Conservation (phyloP, 2,113 vertebrate genomes). For the Eudyptes chrysolophus region DNA sequence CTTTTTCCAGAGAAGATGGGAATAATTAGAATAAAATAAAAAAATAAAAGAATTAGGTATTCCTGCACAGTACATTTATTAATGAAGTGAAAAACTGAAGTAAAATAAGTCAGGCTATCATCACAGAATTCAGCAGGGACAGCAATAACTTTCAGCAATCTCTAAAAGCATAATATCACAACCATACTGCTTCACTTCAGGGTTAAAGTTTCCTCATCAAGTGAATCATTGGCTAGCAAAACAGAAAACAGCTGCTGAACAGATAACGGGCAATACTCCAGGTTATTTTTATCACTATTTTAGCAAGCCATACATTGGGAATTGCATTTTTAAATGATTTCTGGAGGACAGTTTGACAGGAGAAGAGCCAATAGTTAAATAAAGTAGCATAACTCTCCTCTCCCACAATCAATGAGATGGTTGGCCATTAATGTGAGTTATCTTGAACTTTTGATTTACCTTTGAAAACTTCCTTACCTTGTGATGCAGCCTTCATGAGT, state of each 20-base stretch:
- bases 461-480: neutral
- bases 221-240: neutral
- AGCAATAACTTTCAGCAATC: neutral
- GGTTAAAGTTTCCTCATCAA: neutral
- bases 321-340: neutral
- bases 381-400: neutral
- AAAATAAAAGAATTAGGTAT: neutral
- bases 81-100: neutral
- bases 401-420: neutral
- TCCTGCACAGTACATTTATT: neutral
- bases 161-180: neutral
- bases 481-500: neutral
- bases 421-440: neutral
- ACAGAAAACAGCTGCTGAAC: neutral
- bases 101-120: neutral
- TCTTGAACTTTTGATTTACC: neutral
- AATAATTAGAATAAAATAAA: neutral
- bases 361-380: neutral
- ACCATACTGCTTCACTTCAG: neutral
- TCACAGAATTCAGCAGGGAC: neutral
- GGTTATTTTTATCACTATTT: neutral
- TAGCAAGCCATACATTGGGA: neutral
- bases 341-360: neutral
- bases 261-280: neutral
- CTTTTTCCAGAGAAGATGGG: neutral